Percentiles rank a stretch among this genome's conserved stretches.
phyloP scores from a whole-genome alignment of 35 echinoderm and acorn worm species.

The Stichopus chloronotus region DNA sequence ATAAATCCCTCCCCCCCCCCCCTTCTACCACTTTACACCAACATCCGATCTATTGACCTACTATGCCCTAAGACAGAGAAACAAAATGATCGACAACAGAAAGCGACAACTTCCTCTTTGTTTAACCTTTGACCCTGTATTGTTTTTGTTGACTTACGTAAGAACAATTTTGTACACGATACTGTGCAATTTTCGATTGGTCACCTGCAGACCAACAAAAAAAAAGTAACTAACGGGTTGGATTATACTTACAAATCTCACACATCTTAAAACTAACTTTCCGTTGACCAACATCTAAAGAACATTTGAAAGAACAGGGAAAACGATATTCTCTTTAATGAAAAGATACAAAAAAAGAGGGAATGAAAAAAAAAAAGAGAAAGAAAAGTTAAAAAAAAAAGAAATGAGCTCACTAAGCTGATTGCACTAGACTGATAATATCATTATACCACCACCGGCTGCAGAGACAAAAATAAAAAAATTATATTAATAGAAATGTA shows the following conservation, averaged over 20 bases:
- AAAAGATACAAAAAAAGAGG: background rate
- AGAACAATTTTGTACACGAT: constrained; percentile 44
- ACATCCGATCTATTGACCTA: no score
- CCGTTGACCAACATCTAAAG: background rate
- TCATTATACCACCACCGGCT: constrained; percentile 33
- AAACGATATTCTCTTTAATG: constrained; percentile 28
- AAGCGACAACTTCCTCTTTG: background rate
- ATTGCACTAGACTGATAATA: constrained; percentile 49
- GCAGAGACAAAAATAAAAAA: constrained; percentile 34
- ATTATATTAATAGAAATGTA: background rate
- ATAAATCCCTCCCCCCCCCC: no score
- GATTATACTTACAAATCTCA: constrained; percentile 15
- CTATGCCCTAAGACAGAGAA: no score
- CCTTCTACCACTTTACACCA: no score
- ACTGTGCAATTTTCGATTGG: constrained; percentile 39
- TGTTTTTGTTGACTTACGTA: constrained; percentile 41
- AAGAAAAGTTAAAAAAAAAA: background rate
- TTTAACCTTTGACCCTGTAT: constrained; percentile 53
- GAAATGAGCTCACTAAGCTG: constrained; percentile 36
- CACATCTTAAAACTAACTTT: constrained; percentile 31
- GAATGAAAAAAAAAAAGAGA: background rate
- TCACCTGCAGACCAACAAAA: background rate
- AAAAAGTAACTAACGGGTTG: background rate
- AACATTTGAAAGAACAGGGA: constrained; percentile 58
- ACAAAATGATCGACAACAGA: no score